These are phyloP conservation scores for Saimiri boliviensis DNA, from an alignment of 2,113 vertebrate genomes.

Conservation along the genomic window DNA sequence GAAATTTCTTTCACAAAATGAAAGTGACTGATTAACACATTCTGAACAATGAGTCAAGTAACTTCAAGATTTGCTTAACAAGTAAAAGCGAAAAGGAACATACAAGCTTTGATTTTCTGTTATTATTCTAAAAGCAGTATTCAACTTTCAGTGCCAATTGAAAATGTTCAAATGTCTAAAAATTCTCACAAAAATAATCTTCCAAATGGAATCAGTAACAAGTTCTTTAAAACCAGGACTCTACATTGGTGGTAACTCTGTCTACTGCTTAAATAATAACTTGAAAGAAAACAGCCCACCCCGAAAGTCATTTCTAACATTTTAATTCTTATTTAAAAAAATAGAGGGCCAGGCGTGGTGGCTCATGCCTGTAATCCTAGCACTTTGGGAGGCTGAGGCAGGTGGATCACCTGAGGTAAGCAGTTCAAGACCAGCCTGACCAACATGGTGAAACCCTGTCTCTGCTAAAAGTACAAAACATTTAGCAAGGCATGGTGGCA, in stretches of 20 bases:
- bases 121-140: background rate
- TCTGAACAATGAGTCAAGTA: background rate
- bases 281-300: background rate
- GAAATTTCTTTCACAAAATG: constrained; percentile 10
- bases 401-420: background rate
- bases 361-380: background rate
- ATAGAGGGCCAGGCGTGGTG: background rate
- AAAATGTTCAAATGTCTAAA: constrained; percentile 16
- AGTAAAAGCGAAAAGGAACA: background rate
- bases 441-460: background rate
- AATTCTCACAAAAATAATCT: background rate
- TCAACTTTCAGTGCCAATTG: background rate
- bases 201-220: background rate
- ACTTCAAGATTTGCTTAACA: constrained; percentile 2
- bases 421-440: background rate
- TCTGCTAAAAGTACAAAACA: background rate
- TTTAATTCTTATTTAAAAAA: constrained; percentile 24
- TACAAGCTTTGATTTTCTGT: background rate
- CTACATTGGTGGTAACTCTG: background rate
- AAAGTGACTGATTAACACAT: constrained; percentile 22
- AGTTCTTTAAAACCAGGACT: constrained; percentile 33
- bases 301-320: constrained; percentile 37
- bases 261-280: background rate
- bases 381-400: background rate
- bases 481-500: background rate